Evolutionary conservation across 2,888 invertebrate genomes (phyloP).

Genomic region (Dasysyrphus albostriatus): DNA sequence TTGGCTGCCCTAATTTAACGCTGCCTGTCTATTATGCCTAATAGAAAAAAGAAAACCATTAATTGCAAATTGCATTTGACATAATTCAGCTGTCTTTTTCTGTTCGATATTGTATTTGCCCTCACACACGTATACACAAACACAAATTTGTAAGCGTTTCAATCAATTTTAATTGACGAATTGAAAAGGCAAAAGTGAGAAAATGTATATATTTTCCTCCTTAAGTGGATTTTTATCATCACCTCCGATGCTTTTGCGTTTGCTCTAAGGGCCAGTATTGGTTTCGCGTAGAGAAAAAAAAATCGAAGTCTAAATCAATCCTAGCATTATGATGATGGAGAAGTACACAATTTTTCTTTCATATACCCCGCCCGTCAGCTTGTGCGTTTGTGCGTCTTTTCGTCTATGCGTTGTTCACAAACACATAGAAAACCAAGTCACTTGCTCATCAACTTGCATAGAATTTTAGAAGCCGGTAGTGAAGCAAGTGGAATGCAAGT

Average conservation of each 20-base stretch:
- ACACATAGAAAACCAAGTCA: no score
- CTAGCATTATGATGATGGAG: no score
- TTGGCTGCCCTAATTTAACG: background rate
- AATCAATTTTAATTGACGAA: conserved; percentile 59
- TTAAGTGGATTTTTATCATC: conserved; percentile 68
- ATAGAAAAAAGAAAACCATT: background rate
- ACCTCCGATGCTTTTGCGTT: background rate
- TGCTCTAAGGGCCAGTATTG: no score
- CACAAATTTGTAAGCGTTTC: conserved; percentile 15
- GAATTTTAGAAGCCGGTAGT: no score
- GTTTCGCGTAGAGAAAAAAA: no score
- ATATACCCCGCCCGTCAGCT: no score
- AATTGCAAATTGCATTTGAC: background rate
- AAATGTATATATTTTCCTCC: conserved; percentile 12
- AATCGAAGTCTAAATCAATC: no score
- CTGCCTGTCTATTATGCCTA: background rate
- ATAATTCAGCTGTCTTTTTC: background rate
- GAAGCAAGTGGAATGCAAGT: no score
- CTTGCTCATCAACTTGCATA: no score
- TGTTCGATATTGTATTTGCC: background rate
- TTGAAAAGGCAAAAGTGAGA: conserved; percentile 48
- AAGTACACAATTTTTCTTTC: no score
- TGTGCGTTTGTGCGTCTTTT: no score
- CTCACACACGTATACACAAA: background rate
- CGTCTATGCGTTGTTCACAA: no score